Conservation (phyloP, 2,113 vertebrate genomes). For the Zosterops borbonicus region DNA sequence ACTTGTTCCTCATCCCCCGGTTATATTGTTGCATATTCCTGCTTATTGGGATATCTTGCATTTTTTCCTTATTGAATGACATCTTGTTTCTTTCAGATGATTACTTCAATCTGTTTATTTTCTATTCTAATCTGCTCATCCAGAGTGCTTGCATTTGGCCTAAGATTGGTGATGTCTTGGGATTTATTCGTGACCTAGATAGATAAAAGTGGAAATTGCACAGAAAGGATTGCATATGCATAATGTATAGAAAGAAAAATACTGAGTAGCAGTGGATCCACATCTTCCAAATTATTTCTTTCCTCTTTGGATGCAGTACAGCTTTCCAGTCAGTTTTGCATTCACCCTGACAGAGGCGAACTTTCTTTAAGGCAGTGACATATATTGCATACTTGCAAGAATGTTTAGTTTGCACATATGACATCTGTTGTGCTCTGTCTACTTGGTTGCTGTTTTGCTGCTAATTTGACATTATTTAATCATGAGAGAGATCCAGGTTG, state of each 20-base stretch:
- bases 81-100: neutral
- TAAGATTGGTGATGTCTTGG: neutral
- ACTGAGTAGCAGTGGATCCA: neutral
- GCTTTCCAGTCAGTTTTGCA: neutral
- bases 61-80: neutral
- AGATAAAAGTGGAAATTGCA: neutral
- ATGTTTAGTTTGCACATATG: neutral
- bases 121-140: neutral
- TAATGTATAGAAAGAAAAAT: neutral
- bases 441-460: neutral
- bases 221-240: neutral
- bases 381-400: neutral
- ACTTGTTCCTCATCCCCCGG: neutral
- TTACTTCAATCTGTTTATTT: conserved; percentile 11
- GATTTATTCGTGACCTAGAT: conserved; percentile 11
- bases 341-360: neutral
- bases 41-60: neutral
- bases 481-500: neutral
- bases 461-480: neutral
- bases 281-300: neutral
- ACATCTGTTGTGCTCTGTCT: neutral
- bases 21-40: neutral
- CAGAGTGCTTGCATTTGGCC: neutral
- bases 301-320: neutral
- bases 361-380: neutral